These are phyloP conservation scores for Diorhabda carinulata DNA, from an alignment of 1,140 invertebrate species.

Conservation along the genomic window DNA sequence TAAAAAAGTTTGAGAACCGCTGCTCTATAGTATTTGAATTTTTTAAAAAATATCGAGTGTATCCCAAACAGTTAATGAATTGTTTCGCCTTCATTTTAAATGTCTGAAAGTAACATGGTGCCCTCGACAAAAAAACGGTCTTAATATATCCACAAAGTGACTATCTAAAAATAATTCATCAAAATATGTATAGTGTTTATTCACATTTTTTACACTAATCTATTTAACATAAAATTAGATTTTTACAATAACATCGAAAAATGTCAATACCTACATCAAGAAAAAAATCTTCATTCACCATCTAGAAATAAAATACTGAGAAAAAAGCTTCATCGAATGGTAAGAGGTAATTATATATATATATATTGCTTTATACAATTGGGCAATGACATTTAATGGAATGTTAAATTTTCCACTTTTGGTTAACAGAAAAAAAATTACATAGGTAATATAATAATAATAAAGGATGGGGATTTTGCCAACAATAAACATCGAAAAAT, in stretches of 20 bases:
- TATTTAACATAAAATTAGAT: constrained; percentile 26
- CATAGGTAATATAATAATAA: constrained; percentile 12
- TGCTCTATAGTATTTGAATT: too few species aligned
- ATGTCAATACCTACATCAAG: constrained; percentile 28
- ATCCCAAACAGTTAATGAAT: too few species aligned
- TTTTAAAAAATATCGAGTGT: too few species aligned
- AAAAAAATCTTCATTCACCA: constrained; percentile 31
- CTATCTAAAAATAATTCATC: background rate
- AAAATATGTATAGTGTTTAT: constrained; percentile 26
- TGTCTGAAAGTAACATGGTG: too few species aligned
- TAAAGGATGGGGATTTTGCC: background rate
- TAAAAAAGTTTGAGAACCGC: too few species aligned
- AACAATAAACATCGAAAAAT: constrained; percentile 6
- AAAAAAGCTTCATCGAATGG: constrained; percentile 6
- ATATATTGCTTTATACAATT: constrained; percentile 36
- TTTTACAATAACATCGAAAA: constrained; percentile 29
- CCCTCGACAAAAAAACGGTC: too few species aligned
- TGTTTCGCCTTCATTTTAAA: too few species aligned
- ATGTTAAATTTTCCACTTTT: constrained; percentile 32
- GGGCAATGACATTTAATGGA: constrained; percentile 34
- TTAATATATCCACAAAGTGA: too few species aligned
- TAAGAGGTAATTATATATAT: constrained; percentile 12
- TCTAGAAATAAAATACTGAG: constrained; percentile 41
- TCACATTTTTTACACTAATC: constrained; percentile 35
- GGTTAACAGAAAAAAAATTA: constrained; percentile 23